Conservation (phyloP, 2,113 vertebrate genomes). For the Stegastes partitus region DNA sequence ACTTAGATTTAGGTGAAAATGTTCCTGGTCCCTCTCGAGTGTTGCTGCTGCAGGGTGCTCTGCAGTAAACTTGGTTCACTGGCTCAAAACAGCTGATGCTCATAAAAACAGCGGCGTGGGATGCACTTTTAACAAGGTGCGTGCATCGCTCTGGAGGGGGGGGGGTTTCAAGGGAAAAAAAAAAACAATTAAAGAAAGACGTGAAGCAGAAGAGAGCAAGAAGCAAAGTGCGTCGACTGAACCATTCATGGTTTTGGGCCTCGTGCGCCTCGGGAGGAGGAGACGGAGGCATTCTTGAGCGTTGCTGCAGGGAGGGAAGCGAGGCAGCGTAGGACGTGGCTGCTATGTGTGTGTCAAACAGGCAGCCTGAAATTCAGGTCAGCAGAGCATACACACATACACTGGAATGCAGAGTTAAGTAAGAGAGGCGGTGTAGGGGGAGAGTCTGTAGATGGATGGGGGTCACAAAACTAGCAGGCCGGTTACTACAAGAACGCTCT, state of each 20-base stretch:
- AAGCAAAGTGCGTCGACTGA: constrained; percentile 4
- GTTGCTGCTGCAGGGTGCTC: constrained; percentile 34
- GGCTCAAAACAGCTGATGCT: constrained; percentile 58
- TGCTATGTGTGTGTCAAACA: constrained; percentile 57
- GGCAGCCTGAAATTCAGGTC: constrained; percentile 78
- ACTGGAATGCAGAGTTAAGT: constrained; percentile 80
- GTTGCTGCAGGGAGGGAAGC: constrained; percentile 36
- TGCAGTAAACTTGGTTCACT: constrained; percentile 36
- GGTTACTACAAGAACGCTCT: constrained; percentile 25
- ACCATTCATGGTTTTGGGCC: not conserved
- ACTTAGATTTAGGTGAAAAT: constrained; percentile 28
- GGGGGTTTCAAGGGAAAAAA: not conserved
- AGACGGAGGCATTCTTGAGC: constrained; percentile 50
- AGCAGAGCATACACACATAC: constrained; percentile 71
- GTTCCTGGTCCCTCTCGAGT: constrained; percentile 53
- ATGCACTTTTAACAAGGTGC: constrained; percentile 39
- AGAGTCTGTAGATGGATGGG: constrained; percentile 1
- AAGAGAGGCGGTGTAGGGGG: constrained; percentile 57
- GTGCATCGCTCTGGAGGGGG: not conserved
- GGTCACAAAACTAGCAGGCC: constrained; percentile 29
- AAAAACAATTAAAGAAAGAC: constrained; percentile 15
- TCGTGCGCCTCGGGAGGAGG: constrained; percentile 17
- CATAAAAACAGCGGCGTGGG: constrained; percentile 46
- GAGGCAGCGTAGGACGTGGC: constrained; percentile 57
- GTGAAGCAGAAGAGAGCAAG: not conserved